Evolutionary conservation across 2,888 invertebrate genomes (phyloP), one percentile per base, ranked within the genome.

Genomic region (Odontomyia ornata): DNA sequence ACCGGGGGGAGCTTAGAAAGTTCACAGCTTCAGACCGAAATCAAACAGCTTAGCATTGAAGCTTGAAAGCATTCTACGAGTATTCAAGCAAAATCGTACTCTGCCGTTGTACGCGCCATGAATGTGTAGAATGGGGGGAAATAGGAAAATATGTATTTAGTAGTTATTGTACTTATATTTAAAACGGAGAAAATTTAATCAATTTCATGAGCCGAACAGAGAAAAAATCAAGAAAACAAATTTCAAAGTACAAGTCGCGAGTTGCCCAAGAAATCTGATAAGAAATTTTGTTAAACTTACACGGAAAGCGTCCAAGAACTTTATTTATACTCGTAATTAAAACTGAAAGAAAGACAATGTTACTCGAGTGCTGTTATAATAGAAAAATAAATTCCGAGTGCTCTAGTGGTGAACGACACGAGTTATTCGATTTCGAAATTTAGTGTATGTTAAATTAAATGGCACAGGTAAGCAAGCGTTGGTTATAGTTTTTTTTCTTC

Each of bases 391-490:
- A 64, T 64, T 28, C 25, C 27, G 64, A 64, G 67, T 46, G 67
- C 43, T 67, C 21, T 21, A 23, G 67, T 23, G 64, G 23, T 36
- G 36, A 43, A 46, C 28, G 21, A 36, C 36, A 46, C 36, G 23
- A 67, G 67, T 67, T 36, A 43, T 67, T 46, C 67, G 67, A 67
- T 67, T 67, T 67, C 67, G 67, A 43, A 67, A 67, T 67, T 46
- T 67, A 9, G 67, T 67, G 67, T 67, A 43, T 67, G 67, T 64
- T 43, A 21, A 67, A 46, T 46, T 67, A 67, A 67, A 67, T 67
- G 67, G 67, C 67, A 67, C 67, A 67, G 67, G 67, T 67, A 67
- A 67, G 67, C 43, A 67, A 67, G 67, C 67, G 67, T 36, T 46
- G 21, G 28, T 46, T 52, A n/a, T 60, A 15, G 18, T 56, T 56